Evolutionary conservation across 2,797 vertebrate species (phyloP), one percentile per base, ranked within the genome.

Genomic region (Ambastaia sidthimunki): DNA sequence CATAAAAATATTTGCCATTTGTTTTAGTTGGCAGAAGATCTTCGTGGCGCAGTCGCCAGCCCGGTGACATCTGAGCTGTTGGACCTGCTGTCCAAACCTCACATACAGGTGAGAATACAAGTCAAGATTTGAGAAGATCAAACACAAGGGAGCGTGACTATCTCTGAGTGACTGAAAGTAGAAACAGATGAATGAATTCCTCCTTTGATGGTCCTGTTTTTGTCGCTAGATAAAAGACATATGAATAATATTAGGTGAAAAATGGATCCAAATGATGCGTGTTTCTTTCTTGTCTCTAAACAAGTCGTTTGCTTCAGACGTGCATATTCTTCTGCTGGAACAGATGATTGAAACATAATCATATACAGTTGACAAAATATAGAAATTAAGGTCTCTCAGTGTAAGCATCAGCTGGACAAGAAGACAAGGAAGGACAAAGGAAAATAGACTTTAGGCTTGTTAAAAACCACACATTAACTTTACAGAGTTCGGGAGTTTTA

Each of bases 241-340:
- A 81, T 69, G 72, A 50, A 55, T 69, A 54, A 59, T 80, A 81
- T 48, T 74, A 80, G 80, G 50, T 63, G 80, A 79, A 86, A 88
- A 86, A 89, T 80, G 50, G 76, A 83, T 84, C 52, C 82, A 83
- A 57, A 71, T 80, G 75, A 88, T 82, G 86, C 81, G 73, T 87
- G 28, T 71, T 50, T 81, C 71, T 86, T 21, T 73, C 71, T 81
- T 82, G 84, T 83, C 85, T 74, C 37, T 62, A 25, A 62, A 31
- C 25, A 3, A 15, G 41, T 62, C 44, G 9, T 62, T 37, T 62
- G 5, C 6, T 28, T 19, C n/a, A 37, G 62, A 2, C 18, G 18
- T 47, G 37, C 19, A 25, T 44, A 25, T 21, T 57, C 6, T 71
- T 71, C 28, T 71, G n/a, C 16, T 41, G 52, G 13, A 21, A 13